These are phyloP conservation scores for Halcyon malimbica DNA, from an alignment of 2,113 vertebrate genomes.

Conservation along the genomic window DNA sequence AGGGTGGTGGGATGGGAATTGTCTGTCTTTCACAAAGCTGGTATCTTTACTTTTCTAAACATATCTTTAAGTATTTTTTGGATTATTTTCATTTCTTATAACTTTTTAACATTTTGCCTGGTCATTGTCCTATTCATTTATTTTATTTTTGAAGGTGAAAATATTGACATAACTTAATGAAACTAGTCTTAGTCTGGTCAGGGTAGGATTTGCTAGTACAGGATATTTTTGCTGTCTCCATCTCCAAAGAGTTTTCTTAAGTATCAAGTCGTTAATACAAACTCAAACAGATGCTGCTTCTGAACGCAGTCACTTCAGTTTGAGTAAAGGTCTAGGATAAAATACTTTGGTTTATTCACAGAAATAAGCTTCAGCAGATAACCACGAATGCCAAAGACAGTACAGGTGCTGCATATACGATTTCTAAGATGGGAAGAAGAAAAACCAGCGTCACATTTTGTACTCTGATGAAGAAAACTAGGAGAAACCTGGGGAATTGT, in stretches of 20 bases:
- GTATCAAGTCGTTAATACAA: not conserved
- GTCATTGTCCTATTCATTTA: not conserved
- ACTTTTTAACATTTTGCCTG: not conserved
- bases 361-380: not conserved
- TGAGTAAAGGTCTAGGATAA: slow-evolving; percentile 5
- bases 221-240: not conserved
- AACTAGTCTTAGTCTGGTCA: not conserved
- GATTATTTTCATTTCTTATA: not conserved
- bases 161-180: not conserved
- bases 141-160: not conserved
- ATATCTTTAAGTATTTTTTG: not conserved
- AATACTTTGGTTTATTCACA: not conserved
- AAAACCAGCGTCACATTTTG: not conserved
- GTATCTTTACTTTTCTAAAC: not conserved
- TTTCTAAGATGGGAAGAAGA: not conserved
- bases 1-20: not conserved
- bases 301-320: not conserved
- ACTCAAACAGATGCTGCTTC: slow-evolving; percentile 14
- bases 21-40: not conserved
- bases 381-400: not conserved
- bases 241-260: not conserved
- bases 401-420: not conserved
- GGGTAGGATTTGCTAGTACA: not conserved
- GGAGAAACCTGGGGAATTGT: not conserved
- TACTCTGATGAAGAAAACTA: not conserved